Evolutionary conservation across 1,140 invertebrate genomes (phyloP).

Genomic region (Belonocnema kinseyi): DNA sequence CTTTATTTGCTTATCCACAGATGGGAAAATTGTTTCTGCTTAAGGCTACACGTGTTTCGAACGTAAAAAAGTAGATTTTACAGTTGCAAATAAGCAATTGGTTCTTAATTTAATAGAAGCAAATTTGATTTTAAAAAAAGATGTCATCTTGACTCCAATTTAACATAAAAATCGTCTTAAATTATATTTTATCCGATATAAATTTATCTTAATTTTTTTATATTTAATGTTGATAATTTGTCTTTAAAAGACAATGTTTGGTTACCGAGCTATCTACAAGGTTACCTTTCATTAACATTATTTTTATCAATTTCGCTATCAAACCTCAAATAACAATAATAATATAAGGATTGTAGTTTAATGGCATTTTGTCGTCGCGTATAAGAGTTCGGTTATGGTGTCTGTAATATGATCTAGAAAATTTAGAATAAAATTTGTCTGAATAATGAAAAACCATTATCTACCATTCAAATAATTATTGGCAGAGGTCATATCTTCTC

Average conservation of each 20-base stretch:
- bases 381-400: neutral
- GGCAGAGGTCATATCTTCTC: conserved; percentile 23
- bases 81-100: too few species aligned
- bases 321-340: neutral
- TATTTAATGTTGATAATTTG: neutral
- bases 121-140: too few species aligned
- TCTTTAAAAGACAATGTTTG: too few species aligned
- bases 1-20: neutral
- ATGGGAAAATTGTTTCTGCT: neutral
- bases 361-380: neutral
- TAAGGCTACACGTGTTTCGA: neutral
- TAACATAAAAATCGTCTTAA: conserved; percentile 1
- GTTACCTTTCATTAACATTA: neutral
- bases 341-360: neutral
- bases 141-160: too few species aligned
- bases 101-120: too few species aligned
- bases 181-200: conserved; percentile 33
- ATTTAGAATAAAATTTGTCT: neutral
- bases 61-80: neutral
- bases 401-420: neutral
- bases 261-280: neutral
- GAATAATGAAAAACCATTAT: conserved; percentile 6
- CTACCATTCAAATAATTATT: conserved; percentile 10
- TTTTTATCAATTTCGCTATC: neutral
- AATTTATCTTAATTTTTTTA: neutral